Percentiles rank a stretch among this genome's conserved stretches.
These are phyloP conservation scores for Blastobasis adustella DNA, from an alignment of 2,888 invertebrate genomes.

Conservation along the genomic window DNA sequence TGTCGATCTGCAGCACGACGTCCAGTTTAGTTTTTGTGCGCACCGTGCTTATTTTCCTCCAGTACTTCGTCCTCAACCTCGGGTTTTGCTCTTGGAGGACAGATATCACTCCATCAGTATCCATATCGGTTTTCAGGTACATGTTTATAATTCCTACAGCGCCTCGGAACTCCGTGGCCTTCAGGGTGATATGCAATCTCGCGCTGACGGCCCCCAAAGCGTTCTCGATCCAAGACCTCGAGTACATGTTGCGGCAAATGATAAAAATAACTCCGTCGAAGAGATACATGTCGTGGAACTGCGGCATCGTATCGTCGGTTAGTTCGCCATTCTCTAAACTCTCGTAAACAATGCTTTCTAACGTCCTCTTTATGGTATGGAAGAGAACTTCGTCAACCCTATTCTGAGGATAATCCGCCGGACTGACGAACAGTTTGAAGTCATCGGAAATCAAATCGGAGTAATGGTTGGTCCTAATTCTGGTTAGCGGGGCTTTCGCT, in stretches of 20 bases:
- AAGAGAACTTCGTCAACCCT: conserved; percentile 50
- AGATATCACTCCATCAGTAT: conserved; percentile 42
- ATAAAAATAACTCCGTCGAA: conserved; percentile 64
- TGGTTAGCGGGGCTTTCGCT: conserved; percentile 40
- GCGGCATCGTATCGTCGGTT: conserved; percentile 32
- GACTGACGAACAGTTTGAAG: conserved; percentile 55
- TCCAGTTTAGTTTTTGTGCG: conserved; percentile 40
- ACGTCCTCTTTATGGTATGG: conserved; percentile 39
- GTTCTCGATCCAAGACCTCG: conserved; percentile 45
- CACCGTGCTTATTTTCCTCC: conserved; percentile 54
- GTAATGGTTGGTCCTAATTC: conserved; percentile 53
- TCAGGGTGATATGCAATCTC: conserved; percentile 36
- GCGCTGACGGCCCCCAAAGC: conserved; percentile 30
- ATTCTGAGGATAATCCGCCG: conserved; percentile 51
- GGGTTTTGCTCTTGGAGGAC: conserved; percentile 50
- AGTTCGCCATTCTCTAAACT: conserved; percentile 23
- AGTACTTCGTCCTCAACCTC: conserved; percentile 53
- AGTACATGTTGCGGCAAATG: conserved; percentile 43
- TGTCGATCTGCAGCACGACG: conserved; percentile 56
- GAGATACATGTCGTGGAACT: conserved; percentile 55
- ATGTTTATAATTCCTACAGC: conserved; percentile 62
- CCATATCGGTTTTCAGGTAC: conserved; percentile 38
- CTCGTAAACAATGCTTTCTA: conserved; percentile 42
- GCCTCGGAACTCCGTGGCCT: conserved; percentile 59
- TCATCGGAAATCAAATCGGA: conserved; percentile 55